Percentiles rank a stretch among this genome's conserved stretches.
Conservation (phyloP, 2,888 invertebrate genomes). For the Drosophila picticornis region DNA sequence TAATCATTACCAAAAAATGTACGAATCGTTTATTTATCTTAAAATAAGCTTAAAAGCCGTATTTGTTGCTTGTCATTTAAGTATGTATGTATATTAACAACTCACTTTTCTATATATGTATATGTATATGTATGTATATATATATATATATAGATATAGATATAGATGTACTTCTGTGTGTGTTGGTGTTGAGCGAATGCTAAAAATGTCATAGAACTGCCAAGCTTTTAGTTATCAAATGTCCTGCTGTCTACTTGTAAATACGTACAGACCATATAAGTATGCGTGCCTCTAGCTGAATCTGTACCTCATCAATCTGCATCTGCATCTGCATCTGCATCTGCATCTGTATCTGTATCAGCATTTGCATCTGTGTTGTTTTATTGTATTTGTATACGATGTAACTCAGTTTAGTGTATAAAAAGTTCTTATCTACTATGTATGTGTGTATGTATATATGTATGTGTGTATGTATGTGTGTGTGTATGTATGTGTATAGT, state of each 20-base stretch:
- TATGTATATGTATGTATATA: background rate
- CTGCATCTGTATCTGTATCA: constrained; percentile 14
- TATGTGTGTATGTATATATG: background rate
- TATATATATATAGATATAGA: constrained; percentile 3
- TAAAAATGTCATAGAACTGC: constrained; percentile 19
- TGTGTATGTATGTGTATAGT: constrained; percentile 23
- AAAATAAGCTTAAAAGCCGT: constrained; percentile 68
- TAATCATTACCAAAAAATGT: constrained; percentile 65
- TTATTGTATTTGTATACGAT: constrained; percentile 24
- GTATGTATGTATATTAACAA: constrained; percentile 51
- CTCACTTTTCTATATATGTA: constrained; percentile 38
- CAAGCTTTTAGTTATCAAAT: constrained; percentile 51
- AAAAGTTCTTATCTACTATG: constrained; percentile 35
- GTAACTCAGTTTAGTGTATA: constrained; percentile 58
- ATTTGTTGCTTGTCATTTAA: constrained; percentile 54
- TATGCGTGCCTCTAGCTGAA: constrained; percentile 9
- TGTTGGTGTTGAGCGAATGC: constrained; percentile 40
- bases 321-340: constrained; percentile 22
- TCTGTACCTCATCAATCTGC: constrained; percentile 30
- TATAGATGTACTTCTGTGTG: constrained; percentile 23
- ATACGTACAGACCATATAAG: constrained; percentile 16
- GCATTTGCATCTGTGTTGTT: constrained; percentile 15
- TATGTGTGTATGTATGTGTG: constrained; percentile 1
- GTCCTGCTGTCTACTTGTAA: constrained; percentile 39
- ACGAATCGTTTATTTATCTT: constrained; percentile 38